These are phyloP conservation scores for Clupea harengus DNA, from an alignment of 2,113 vertebrate species.

Conservation along the genomic window DNA sequence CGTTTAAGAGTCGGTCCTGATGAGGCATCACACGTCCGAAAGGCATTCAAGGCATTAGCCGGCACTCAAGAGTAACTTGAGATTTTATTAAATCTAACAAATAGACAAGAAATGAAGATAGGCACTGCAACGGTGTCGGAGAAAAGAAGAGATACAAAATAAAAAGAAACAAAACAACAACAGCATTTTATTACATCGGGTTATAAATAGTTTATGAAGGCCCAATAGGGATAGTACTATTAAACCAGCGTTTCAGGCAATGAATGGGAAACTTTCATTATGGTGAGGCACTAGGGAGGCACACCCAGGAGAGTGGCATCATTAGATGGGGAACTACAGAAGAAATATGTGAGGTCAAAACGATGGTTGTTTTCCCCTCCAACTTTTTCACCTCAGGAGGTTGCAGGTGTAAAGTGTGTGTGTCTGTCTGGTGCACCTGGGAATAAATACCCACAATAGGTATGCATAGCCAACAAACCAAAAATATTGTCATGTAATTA, in stretches of 20 bases:
- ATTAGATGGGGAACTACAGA: not conserved
- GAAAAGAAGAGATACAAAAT: not conserved
- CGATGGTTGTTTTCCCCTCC: not conserved
- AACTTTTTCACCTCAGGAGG: not conserved
- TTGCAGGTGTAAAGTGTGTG: not conserved
- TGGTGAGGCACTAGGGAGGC: not conserved
- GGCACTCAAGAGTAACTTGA: slow-evolving; percentile 3
- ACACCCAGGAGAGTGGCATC: not conserved
- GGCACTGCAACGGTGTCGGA: not conserved
- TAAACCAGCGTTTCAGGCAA: not conserved
- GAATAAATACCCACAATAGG: not conserved
- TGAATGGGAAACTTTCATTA: slow-evolving; percentile 10
- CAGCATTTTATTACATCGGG: not conserved
- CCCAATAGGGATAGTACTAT: slow-evolving; percentile 1
- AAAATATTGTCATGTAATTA: slow-evolving; percentile 52
- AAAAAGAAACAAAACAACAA: not conserved
- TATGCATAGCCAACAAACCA: not conserved
- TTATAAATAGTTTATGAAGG: slow-evolving; percentile 24
- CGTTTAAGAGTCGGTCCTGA: not conserved
- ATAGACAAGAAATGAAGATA: not conserved
- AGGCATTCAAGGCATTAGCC: slow-evolving; percentile 12
- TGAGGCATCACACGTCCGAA: not conserved
- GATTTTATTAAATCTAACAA: slow-evolving; percentile 15
- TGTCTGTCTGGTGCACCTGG: not conserved
- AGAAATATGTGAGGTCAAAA: not conserved